These are phyloP conservation scores for Saccostrea echinata DNA, from an alignment of 1,140 invertebrate species.

Conservation along the genomic window DNA sequence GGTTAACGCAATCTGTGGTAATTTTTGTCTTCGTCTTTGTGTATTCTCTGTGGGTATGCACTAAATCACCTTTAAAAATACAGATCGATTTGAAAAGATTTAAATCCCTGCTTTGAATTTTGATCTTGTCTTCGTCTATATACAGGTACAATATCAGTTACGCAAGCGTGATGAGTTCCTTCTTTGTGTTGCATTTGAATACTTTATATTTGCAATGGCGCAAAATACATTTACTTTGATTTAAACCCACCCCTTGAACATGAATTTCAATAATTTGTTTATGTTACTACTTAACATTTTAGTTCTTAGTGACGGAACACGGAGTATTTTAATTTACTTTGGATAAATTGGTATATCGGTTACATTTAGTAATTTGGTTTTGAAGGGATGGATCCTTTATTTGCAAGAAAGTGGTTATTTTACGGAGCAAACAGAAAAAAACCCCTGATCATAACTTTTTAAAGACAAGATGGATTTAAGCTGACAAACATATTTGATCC, in stretches of 20 bases:
- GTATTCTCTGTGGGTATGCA: not conserved
- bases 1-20: not conserved
- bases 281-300: not conserved
- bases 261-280: constrained; percentile 20
- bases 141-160: not conserved
- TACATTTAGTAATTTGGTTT: not conserved
- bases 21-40: not conserved
- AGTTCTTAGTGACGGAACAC: not conserved
- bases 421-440: not conserved
- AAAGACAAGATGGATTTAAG: not conserved
- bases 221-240: not conserved
- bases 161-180: not conserved
- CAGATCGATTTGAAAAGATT: constrained; percentile 35
- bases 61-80: not conserved
- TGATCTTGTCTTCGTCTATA: constrained; percentile 1
- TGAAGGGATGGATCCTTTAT: not conserved
- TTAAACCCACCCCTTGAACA: not conserved
- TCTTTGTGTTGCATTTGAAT: constrained; percentile 5
- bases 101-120: not conserved
- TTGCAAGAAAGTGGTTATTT: not conserved
- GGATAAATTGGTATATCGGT: not conserved
- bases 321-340: not conserved
- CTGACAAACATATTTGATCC: constrained; percentile 26
- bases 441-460: not conserved
- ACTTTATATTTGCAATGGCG: not conserved